Percentiles rank a stretch among this genome's conserved stretches.
phyloP scores from a whole-genome alignment of 2,113 vertebrate species.

The Peromyscus polionotus region DNA sequence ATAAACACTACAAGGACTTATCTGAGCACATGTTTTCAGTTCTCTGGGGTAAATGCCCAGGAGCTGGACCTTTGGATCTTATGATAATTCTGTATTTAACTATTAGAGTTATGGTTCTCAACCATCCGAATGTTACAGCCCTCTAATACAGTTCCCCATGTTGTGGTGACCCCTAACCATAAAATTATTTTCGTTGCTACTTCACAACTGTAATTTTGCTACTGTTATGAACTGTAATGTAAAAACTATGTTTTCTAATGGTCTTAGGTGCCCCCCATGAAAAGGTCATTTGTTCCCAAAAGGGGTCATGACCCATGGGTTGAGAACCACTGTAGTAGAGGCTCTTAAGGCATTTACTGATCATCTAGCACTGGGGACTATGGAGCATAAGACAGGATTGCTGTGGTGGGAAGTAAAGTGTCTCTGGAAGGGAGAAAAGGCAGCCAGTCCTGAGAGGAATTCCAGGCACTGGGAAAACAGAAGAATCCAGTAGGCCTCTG shows the following conservation, averaged over 20 bases:
- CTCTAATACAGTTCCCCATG: neutral
- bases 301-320: neutral
- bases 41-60: neutral
- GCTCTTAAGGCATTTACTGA: neutral
- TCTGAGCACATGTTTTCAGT: neutral
- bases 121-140: neutral
- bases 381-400: neutral
- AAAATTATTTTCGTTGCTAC: neutral
- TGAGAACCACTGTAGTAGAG: neutral
- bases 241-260: neutral
- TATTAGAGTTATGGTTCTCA: neutral
- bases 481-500: neutral
- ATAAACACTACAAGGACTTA: neutral
- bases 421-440: neutral
- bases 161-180: neutral
- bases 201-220: neutral
- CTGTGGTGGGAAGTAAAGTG: neutral
- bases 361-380: neutral
- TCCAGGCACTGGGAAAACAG: neutral
- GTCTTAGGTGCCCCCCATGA: neutral
- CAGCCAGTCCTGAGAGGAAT: neutral
- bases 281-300: neutral
- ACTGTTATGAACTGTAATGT: neutral
- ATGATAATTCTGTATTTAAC: neutral
- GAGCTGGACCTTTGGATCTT: neutral